These are phyloP conservation scores for Scrobipalpa atriplicella DNA, from an alignment of 2,888 invertebrate genomes.

Conservation along the genomic window DNA sequence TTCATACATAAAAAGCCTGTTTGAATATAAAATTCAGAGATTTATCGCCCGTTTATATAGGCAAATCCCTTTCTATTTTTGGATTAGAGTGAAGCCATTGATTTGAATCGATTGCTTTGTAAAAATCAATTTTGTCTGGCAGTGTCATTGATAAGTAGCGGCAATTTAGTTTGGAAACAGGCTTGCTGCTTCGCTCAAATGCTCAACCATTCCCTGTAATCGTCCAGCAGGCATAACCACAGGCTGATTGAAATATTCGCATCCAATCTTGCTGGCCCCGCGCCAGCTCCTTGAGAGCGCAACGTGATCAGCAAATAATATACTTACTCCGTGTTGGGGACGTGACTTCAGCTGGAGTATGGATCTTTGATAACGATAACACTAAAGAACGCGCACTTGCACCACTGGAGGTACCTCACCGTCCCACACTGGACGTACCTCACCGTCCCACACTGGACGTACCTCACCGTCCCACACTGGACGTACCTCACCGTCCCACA, in stretches of 20 bases:
- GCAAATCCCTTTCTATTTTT: background rate
- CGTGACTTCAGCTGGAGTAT: background rate
- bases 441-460: too few relatives aligned
- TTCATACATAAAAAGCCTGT: slow-evolving; percentile 6
- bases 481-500: too few relatives aligned
- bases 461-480: too few relatives aligned
- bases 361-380: too few relatives aligned
- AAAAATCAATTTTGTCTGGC: background rate
- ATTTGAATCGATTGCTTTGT: slow-evolving; percentile 15
- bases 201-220: background rate
- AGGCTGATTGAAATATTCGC: slow-evolving; percentile 4
- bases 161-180: background rate
- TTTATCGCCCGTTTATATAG: slow-evolving; percentile 8
- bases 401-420: too few relatives aligned
- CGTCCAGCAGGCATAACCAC: background rate
- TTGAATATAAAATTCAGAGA: slow-evolving; percentile 1
- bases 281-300: background rate
- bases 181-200: background rate
- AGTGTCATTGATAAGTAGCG: background rate
- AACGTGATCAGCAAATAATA: slow-evolving; percentile 15
- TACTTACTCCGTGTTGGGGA: background rate
- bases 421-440: too few relatives aligned
- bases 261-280: slow-evolving; percentile 12
- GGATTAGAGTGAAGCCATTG: background rate
- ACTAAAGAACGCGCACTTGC: too few relatives aligned